A percentile compares a stretch with the other conserved stretches of the same genome.
Conservation (phyloP, 2,888 invertebrate genomes). For the Drosophila quinaria region DNA sequence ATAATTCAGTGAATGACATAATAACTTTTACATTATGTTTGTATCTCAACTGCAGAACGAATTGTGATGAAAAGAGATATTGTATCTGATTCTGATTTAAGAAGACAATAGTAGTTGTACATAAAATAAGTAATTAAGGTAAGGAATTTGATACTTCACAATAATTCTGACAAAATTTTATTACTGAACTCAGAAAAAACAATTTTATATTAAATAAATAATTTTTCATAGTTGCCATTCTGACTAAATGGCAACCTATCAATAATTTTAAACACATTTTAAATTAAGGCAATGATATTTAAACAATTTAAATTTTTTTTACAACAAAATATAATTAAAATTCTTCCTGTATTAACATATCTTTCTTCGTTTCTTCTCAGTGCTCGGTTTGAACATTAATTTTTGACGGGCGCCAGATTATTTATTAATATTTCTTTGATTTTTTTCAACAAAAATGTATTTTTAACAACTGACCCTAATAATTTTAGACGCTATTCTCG, state of each 20-base stretch:
- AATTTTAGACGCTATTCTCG: slow-evolving; percentile 29
- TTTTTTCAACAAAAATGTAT: slow-evolving; percentile 34
- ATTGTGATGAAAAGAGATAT: background rate
- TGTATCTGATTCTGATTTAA: background rate
- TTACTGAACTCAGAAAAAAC: too few species aligned
- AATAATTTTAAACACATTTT: too few species aligned
- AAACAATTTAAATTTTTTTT: background rate
- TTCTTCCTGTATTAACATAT: background rate
- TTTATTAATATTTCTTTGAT: slow-evolving; percentile 25
- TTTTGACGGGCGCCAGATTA: slow-evolving; percentile 2
- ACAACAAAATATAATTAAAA: background rate
- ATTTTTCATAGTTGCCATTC: background rate
- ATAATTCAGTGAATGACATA: slow-evolving; percentile 31
- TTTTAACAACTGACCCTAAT: slow-evolving; percentile 63
- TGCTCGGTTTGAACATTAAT: background rate
- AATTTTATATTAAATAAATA: background rate
- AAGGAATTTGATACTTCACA: background rate
- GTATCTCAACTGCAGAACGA: background rate
- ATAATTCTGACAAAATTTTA: background rate
- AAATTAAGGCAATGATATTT: background rate
- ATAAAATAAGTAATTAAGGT: background rate
- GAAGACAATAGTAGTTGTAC: background rate
- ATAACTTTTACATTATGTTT: slow-evolving; percentile 27
- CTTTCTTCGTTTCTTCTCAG: background rate
- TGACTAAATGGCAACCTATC: background rate